Conservation (phyloP, 2,888 invertebrate species). For the Ophion ventricosus region DNA sequence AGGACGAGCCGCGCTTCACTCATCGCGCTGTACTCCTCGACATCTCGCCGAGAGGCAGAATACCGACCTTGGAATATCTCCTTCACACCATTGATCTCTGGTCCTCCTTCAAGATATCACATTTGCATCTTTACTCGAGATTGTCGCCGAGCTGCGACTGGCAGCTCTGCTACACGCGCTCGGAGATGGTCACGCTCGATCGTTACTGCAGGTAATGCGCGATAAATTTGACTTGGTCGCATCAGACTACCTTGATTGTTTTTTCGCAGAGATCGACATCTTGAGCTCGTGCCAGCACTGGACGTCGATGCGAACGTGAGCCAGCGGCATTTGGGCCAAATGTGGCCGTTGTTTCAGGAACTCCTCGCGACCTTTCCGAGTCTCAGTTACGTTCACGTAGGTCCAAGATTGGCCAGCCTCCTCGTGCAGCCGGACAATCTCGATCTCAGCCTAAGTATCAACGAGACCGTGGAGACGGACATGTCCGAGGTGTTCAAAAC, state of each 20-base stretch:
- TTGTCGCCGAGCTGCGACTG: slow-evolving; percentile 82
- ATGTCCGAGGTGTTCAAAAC: slow-evolving; percentile 81
- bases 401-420: slow-evolving; percentile 85
- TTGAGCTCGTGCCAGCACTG: slow-evolving; percentile 85
- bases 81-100: slow-evolving; percentile 84
- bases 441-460: slow-evolving; percentile 78
- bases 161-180: slow-evolving; percentile 83
- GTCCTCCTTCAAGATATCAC: slow-evolving; percentile 85
- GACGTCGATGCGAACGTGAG: slow-evolving; percentile 84
- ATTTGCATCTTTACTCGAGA: slow-evolving; percentile 84
- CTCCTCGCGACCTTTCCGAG: slow-evolving; percentile 85
- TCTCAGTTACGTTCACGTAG: slow-evolving; percentile 85
- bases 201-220: slow-evolving; percentile 83
- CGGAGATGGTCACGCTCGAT: slow-evolving; percentile 85
- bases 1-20: slow-evolving; percentile 85
- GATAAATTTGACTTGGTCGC: no score
- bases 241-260: not conserved
- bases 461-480: slow-evolving; percentile 82
- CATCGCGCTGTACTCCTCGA: slow-evolving; percentile 86
- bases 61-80: slow-evolving; percentile 84
- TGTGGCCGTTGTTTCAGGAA: slow-evolving; percentile 85
- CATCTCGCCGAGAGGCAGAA: slow-evolving; percentile 85
- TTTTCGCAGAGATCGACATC: slow-evolving; percentile 82
- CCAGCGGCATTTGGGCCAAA: slow-evolving; percentile 83
- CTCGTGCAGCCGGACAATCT: slow-evolving; percentile 83